Conservation (phyloP, 2,888 invertebrate species). For the Ormyrus labotus region DNA sequence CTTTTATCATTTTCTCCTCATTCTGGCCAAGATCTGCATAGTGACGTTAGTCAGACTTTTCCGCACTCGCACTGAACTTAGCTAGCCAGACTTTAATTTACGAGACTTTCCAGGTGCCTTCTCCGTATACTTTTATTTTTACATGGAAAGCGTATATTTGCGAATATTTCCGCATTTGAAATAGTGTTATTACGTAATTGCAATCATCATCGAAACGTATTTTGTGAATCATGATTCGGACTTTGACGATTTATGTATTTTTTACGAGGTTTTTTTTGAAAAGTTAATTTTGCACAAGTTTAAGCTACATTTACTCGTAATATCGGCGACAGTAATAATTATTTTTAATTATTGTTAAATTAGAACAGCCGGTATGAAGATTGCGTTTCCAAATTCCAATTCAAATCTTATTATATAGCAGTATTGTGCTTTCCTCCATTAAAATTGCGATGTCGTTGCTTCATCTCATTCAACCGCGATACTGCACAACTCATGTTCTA, state of each 20-base stretch:
- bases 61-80: too few species aligned
- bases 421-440: conserved; percentile 10
- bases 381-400: conserved; percentile 6
- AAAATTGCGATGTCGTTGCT: conserved; percentile 15
- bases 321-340: not conserved
- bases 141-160: not conserved
- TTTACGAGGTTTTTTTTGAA: too few species aligned
- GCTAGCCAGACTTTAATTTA: too few species aligned
- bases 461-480: conserved; percentile 6
- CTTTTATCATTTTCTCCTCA: too few species aligned
- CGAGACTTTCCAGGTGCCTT: too few species aligned
- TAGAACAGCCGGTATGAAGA: conserved; percentile 1
- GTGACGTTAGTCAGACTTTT: too few species aligned
- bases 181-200: conserved; percentile 34
- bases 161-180: conserved; percentile 28
- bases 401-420: not conserved
- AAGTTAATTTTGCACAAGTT: too few species aligned
- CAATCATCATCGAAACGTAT: not conserved
- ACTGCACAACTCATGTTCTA: conserved; percentile 3
- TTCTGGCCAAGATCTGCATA: too few species aligned
- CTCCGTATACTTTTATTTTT: too few species aligned
- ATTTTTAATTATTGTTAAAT: not conserved
- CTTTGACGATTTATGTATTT: not conserved
- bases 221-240: conserved; percentile 34
- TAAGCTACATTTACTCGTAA: too few species aligned